Evolutionary conservation across 2,797 vertebrate genomes (phyloP).

Genomic region (Microctenopoma lineatum): DNA sequence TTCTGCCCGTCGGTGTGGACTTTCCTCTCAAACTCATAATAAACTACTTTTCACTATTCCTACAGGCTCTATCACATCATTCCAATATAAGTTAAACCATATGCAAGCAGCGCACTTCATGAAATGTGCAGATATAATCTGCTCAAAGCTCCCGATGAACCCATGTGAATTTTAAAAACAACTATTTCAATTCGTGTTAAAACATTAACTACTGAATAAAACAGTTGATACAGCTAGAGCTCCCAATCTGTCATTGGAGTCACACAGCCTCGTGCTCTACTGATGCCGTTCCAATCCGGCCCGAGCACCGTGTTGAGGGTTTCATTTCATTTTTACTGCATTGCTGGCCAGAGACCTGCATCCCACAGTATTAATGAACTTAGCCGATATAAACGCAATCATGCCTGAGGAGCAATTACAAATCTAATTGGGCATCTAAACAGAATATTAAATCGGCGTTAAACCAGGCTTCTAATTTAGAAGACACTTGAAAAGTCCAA

Average conservation of each 20-base stretch:
- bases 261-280: slow-evolving; percentile 46
- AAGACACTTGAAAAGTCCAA: slow-evolving; percentile 79
- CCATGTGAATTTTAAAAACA: slow-evolving; percentile 42
- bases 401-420: slow-evolving; percentile 82
- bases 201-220: slow-evolving; percentile 33
- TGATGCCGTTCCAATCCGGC: slow-evolving; percentile 43
- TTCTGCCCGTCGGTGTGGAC: slow-evolving; percentile 42
- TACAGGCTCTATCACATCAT: slow-evolving; percentile 33
- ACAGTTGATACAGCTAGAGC: slow-evolving; percentile 24
- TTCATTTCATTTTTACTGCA: slow-evolving; percentile 80
- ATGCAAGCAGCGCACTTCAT: slow-evolving; percentile 38
- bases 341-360: slow-evolving; percentile 71
- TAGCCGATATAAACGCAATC: slow-evolving; percentile 79
- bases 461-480: slow-evolving; percentile 77
- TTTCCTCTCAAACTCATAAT: slow-evolving; percentile 43
- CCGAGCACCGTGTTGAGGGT: slow-evolving; percentile 51
- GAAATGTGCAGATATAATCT: slow-evolving; percentile 31
- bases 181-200: slow-evolving; percentile 34
- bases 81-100: slow-evolving; percentile 48
- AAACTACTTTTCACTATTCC: slow-evolving; percentile 47
- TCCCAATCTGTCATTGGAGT: slow-evolving; percentile 39
- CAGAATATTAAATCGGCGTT: slow-evolving; percentile 80
- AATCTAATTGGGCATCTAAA: slow-evolving; percentile 84
- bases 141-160: slow-evolving; percentile 35
- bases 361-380: slow-evolving; percentile 80